These are phyloP conservation scores for Atlantisia rogersi DNA, from an alignment of 2,113 vertebrate species.

Conservation along the genomic window DNA sequence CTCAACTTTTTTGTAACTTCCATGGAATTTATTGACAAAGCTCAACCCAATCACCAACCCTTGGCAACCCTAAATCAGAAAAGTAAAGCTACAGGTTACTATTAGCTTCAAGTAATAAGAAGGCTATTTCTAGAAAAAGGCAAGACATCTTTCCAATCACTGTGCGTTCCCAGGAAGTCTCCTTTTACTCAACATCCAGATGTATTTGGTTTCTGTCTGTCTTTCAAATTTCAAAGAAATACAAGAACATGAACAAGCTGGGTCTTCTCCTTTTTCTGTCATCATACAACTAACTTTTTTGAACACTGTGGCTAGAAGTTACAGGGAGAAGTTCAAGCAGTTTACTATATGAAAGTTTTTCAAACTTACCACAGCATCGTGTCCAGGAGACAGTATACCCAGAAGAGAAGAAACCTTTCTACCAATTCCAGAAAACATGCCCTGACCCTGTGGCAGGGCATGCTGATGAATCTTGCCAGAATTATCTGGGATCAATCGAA, in stretches of 20 bases:
- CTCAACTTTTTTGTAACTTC: neutral
- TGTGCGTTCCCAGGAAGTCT: neutral
- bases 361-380: slow-evolving; percentile 84
- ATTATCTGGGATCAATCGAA: slow-evolving; percentile 80
- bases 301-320: neutral
- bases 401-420: slow-evolving; percentile 92
- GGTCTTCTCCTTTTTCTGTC: neutral
- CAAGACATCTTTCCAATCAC: neutral
- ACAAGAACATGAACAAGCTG: neutral
- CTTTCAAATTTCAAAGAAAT: neutral
- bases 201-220: neutral
- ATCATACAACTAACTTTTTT: neutral
- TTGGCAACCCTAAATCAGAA: neutral
- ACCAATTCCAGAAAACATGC: slow-evolving; percentile 93
- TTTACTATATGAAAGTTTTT: neutral
- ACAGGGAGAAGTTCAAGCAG: neutral
- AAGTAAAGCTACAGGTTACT: neutral
- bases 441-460: slow-evolving; percentile 86
- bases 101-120: neutral
- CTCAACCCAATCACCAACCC: neutral
- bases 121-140: neutral
- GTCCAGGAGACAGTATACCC: slow-evolving; percentile 88
- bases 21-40: neutral
- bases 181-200: neutral
- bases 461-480: slow-evolving; percentile 86